Evolutionary conservation across 2,888 invertebrate species (phyloP).

Genomic region (Hyalella azteca): DNA sequence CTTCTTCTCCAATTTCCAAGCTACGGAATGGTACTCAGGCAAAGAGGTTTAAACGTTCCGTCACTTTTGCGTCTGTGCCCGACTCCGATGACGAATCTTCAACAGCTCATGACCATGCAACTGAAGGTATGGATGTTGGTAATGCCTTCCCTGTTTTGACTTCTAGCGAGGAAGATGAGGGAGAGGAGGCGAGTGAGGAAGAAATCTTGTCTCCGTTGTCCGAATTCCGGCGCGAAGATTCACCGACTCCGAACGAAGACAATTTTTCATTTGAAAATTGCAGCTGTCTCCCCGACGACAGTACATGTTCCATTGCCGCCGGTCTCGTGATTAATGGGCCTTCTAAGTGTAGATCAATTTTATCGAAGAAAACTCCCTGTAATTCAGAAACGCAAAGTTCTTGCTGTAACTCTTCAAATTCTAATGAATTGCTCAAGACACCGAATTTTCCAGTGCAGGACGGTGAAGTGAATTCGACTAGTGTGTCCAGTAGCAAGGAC

Average conservation of each 20-base stretch:
- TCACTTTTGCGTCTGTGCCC: neutral
- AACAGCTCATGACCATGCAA: neutral
- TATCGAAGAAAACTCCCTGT: neutral
- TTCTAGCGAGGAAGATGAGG: neutral
- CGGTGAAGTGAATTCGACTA: too few relatives aligned
- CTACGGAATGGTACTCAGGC: neutral
- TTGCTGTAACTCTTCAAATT: too few relatives aligned
- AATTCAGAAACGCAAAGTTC: too few relatives aligned
- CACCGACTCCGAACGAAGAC: conserved; percentile 1
- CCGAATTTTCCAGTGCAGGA: too few relatives aligned
- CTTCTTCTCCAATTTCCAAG: neutral
- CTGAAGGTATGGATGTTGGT: neutral
- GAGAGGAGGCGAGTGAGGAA: neutral
- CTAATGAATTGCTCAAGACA: too few relatives aligned
- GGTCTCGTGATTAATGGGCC: neutral
- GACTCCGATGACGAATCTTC: neutral
- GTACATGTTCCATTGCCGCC: neutral
- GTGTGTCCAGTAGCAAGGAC: neutral
- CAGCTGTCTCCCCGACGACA: neutral
- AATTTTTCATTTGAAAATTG: neutral
- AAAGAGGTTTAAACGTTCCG: conserved; percentile 7
- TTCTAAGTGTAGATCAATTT: neutral
- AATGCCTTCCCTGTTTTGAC: neutral
- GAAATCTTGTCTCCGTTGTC: neutral
- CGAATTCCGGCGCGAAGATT: conserved; percentile 12